Evolutionary conservation across 2,797 vertebrate genomes (phyloP).

Genomic region (Urocyon cinereoargenteus): DNA sequence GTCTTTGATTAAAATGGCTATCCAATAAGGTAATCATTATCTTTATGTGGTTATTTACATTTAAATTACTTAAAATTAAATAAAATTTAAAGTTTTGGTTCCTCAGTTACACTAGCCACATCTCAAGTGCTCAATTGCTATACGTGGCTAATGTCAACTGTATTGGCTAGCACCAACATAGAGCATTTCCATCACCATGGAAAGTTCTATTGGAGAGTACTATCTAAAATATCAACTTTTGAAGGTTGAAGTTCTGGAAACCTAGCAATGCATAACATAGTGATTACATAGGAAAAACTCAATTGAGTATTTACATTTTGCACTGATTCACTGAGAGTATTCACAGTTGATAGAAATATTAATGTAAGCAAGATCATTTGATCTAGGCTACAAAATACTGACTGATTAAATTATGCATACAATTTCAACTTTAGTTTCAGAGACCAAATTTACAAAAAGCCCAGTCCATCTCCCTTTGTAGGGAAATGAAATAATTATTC

Average conservation of each 20-base stretch:
- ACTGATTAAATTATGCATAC: slow-evolving; percentile 52
- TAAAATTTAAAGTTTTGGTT: background rate
- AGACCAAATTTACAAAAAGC: slow-evolving; percentile 59
- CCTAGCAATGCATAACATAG: background rate
- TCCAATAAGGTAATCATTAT: background rate
- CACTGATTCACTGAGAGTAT: background rate
- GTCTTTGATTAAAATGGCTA: slow-evolving; percentile 28
- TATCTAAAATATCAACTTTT: slow-evolving; percentile 4
- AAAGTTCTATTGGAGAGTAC: background rate
- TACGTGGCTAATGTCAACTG: background rate
- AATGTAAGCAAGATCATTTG: slow-evolving; percentile 25
- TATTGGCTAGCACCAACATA: background rate
- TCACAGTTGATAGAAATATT: slow-evolving; percentile 48
- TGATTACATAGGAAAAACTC: background rate
- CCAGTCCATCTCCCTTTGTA: background rate
- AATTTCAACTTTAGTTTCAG: slow-evolving; percentile 66
- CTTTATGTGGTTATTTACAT: slow-evolving; percentile 14
- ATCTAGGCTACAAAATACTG: slow-evolving; percentile 36
- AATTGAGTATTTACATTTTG: slow-evolving; percentile 12
- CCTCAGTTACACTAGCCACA: background rate
- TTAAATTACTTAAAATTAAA: slow-evolving; percentile 44
- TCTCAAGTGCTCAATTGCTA: background rate
- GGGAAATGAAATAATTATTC: slow-evolving; percentile 53
- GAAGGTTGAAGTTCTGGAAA: background rate
- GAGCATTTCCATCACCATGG: background rate